phyloP scores from a whole-genome alignment of 2,797 vertebrate species.

The Acanthornis magna region DNA sequence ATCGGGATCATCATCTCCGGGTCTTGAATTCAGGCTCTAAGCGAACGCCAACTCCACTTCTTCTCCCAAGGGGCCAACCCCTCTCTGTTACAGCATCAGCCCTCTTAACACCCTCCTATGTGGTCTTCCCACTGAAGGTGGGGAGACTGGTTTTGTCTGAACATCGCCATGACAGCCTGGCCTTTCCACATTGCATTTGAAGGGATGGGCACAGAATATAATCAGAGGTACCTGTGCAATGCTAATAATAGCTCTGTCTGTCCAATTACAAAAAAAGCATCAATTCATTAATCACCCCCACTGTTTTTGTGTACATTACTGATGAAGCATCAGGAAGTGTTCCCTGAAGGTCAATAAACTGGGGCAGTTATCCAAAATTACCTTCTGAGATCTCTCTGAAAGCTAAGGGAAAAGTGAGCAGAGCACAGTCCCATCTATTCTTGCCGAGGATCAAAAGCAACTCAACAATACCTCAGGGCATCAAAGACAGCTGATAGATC shows the following conservation, averaged over 20 bases:
- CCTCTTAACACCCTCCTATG: not conserved
- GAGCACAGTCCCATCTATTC: slow-evolving; percentile 64
- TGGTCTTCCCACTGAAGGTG: not conserved
- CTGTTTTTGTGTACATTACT: slow-evolving; percentile 21
- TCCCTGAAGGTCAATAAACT: slow-evolving; percentile 63
- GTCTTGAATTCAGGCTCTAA: not conserved
- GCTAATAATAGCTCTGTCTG: slow-evolving; percentile 2
- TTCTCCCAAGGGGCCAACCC: not conserved
- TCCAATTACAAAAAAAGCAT: slow-evolving; percentile 8
- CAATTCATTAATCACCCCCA: slow-evolving; percentile 35
- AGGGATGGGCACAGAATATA: not conserved
- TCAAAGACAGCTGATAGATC: slow-evolving; percentile 67
- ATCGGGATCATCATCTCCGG: not conserved
- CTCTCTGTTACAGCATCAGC: not conserved
- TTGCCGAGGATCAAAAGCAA: slow-evolving; percentile 49
- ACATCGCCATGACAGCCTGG: not conserved
- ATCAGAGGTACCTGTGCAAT: not conserved
- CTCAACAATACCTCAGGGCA: slow-evolving; percentile 66
- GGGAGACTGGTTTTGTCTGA: not conserved
- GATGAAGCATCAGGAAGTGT: slow-evolving; percentile 20
- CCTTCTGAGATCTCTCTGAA: slow-evolving; percentile 63
- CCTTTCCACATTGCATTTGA: not conserved
- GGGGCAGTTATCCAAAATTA: slow-evolving; percentile 63
- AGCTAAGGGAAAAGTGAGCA: slow-evolving; percentile 49
- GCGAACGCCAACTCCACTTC: not conserved